phyloP scores from a whole-genome alignment of 2,797 vertebrate species.

The Sebastes hopkinsi region DNA sequence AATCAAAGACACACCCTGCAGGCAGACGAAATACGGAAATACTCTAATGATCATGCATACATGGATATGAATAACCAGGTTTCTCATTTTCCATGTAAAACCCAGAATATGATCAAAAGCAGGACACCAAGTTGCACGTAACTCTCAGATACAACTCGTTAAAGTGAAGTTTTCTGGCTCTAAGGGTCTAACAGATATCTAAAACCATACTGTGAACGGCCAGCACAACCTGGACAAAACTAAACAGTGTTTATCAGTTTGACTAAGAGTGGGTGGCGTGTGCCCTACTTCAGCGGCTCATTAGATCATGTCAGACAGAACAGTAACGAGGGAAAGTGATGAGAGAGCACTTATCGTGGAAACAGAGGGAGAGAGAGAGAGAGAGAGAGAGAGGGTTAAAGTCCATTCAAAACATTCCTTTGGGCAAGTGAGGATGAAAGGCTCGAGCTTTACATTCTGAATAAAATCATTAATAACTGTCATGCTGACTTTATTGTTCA shows the following conservation, averaged over 20 bases:
- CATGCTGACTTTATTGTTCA: slow-evolving; percentile 41
- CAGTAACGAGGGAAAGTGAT: slow-evolving; percentile 36
- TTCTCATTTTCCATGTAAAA: background rate
- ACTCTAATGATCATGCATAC: background rate
- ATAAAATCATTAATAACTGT: slow-evolving; percentile 49
- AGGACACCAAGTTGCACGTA: background rate
- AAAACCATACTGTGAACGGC: slow-evolving; percentile 1
- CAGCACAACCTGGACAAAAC: background rate
- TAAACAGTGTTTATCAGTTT: slow-evolving; percentile 13
- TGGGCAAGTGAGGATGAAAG: slow-evolving; percentile 28
- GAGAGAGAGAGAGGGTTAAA: slow-evolving; percentile 11
- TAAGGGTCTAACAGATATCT: background rate
- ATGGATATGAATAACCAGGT: background rate
- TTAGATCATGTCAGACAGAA: slow-evolving; percentile 35
- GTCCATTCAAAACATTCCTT: slow-evolving; percentile 43
- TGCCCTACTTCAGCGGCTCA: slow-evolving; percentile 31
- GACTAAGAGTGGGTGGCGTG: slow-evolving; percentile 24
- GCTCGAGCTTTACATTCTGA: slow-evolving; percentile 14
- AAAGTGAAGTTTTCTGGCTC: background rate
- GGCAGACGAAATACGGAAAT: background rate
- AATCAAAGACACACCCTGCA: slow-evolving; percentile 1
- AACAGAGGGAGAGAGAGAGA: slow-evolving; percentile 4
- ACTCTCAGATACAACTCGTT: background rate
- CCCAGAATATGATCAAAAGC: background rate
- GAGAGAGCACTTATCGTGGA: slow-evolving; percentile 28